A percentile compares a stretch with the other conserved stretches of the same genome.
Evolutionary conservation across 2,113 vertebrate genomes (phyloP).

Genomic region (Suricata suricatta): DNA sequence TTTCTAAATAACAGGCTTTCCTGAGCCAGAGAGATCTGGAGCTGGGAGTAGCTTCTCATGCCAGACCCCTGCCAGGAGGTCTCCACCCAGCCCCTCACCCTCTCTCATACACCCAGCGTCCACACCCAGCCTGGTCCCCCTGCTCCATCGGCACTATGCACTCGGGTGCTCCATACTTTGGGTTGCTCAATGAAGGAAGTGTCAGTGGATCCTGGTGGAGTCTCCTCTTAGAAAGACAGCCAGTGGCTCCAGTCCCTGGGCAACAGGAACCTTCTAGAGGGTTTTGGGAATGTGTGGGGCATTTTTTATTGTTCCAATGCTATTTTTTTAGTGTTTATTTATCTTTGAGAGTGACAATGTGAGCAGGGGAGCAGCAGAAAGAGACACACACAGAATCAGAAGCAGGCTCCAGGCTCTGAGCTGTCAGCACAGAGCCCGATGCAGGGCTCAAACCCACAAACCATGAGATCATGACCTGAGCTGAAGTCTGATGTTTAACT

Average conservation of each 20-base stretch:
- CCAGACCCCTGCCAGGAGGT: too few species aligned
- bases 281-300: not conserved
- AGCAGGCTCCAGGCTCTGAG: too few species aligned
- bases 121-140: not conserved
- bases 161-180: not conserved
- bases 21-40: not conserved
- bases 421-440: too few species aligned
- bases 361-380: too few species aligned
- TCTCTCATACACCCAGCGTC: rapidly evolving
- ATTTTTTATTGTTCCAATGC: not conserved
- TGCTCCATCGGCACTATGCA: too few species aligned
- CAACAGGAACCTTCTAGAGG: not conserved
- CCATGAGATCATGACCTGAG: too few species aligned
- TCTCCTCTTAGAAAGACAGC: not conserved
- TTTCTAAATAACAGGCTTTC: not conserved
- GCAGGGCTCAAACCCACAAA: too few species aligned
- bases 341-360: too few species aligned
- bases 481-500: too few species aligned
- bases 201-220: not conserved
- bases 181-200: not conserved
- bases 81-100: not conserved
- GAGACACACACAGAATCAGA: too few species aligned
- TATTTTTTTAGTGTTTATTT: not conserved
- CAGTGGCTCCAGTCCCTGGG: not conserved
- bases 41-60: not conserved